Evolutionary conservation across 2,113 vertebrate species (phyloP), one percentile per base, ranked within the genome.

Genomic region (Psilopsiagon aymara): DNA sequence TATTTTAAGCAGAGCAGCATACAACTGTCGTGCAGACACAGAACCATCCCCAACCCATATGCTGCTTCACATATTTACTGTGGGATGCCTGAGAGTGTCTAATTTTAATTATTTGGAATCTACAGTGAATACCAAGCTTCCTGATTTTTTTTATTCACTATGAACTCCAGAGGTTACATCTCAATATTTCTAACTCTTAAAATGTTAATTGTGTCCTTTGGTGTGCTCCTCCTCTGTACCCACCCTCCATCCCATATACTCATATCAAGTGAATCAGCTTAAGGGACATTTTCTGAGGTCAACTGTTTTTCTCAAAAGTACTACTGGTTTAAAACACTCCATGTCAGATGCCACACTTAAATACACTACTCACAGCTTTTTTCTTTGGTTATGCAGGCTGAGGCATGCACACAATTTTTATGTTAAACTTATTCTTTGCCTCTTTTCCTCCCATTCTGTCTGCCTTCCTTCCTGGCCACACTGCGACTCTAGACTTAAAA

Each of bases 391-490:
- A 39, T 52, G n/a, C 85, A 92, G 28, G 60, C 51, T 52, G 39
- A 91, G 39, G 29, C 29, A 78, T 1, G 17, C 25, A 88, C 5
- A 44, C 1, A 0, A 43, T 63, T 71, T 88, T 70, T 70, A 67
- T 44, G 7, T 43, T 57, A 25, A 62, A 51, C 8, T 21, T 35
- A 44, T 73, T 91, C 60, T 87, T 55, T 90, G 74, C 35, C n/a
- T 71, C 85, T 92, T 79, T 96, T 94, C 78, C 82, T 94, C 74
- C 82, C 46, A 91, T 90, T 95, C 77, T 73, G 81, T 76, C 59
- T 81, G 69, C 82, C 82, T 84, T 81, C 69, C 73, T 74, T 94
- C 85, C 90, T 94, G 90, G 46, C n/a, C 68, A 35, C 85, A 90
- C 14, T 84, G 70, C 59, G 43, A 9, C 62, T 43, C 55, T 62